Percentiles rank a stretch among this genome's conserved stretches.
Evolutionary conservation across 2,113 vertebrate species (phyloP).

Genomic region (Channa maculata): DNA sequence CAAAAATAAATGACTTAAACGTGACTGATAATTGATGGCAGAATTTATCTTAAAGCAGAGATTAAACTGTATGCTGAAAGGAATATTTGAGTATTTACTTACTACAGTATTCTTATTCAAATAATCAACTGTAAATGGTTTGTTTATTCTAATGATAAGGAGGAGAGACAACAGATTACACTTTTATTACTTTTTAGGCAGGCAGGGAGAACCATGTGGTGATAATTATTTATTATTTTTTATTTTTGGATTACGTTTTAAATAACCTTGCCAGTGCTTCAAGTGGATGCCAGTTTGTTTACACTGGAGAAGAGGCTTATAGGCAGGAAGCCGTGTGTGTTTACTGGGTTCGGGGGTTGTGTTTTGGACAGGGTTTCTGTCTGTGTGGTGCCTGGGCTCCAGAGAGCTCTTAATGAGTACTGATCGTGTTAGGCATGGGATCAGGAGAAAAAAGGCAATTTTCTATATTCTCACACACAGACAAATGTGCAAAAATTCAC

Average conservation of each 20-base stretch:
- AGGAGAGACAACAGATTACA: constrained; percentile 18
- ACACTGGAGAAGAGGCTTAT: constrained; percentile 52
- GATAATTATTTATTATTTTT: not conserved
- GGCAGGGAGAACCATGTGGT: constrained; percentile 10
- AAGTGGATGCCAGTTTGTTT: constrained; percentile 65
- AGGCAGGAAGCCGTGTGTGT: constrained; percentile 56
- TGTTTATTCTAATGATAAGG: constrained; percentile 1
- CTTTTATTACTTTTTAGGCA: constrained; percentile 17
- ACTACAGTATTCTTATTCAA: not conserved
- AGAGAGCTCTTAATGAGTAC: constrained; percentile 70
- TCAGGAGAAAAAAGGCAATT: constrained; percentile 42
- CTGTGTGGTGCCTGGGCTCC: constrained; percentile 66
- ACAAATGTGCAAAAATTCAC: not conserved
- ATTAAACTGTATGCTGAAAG: not conserved
- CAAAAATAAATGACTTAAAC: not conserved
- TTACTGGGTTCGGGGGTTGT: constrained; percentile 60
- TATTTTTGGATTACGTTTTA: constrained; percentile 45
- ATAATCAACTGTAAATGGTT: not conserved
- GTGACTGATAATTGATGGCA: not conserved
- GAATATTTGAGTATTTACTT: not conserved
- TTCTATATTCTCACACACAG: constrained; percentile 27
- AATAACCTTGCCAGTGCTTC: constrained; percentile 57
- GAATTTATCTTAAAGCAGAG: not conserved
- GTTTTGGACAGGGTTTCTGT: constrained; percentile 63
- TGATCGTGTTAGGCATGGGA: constrained; percentile 71